Conservation (phyloP, 2,797 vertebrate species). For the Ptychobarbus kaznakovi region DNA sequence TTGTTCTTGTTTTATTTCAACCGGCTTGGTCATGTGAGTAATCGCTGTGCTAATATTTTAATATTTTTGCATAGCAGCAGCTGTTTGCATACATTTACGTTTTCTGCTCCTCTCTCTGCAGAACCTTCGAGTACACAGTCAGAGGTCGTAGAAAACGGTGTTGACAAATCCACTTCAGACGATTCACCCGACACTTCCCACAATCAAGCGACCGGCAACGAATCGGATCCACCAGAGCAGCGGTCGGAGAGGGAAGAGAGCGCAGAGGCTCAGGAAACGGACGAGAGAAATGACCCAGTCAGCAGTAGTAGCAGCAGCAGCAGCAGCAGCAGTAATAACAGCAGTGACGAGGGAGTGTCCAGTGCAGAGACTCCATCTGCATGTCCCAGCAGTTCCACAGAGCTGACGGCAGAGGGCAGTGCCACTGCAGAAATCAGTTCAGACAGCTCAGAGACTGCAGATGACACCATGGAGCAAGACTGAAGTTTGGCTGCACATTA, state of each 20-base stretch:
- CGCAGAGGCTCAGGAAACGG: conserved; percentile 23
- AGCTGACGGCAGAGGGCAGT: conserved; percentile 80
- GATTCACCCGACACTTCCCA: conserved; percentile 40
- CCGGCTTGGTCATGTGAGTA: background rate
- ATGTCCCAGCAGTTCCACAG: conserved; percentile 76
- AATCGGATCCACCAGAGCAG: conserved; percentile 28
- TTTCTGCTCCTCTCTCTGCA: conserved; percentile 41
- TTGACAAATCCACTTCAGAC: background rate
- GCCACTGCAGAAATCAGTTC: conserved; percentile 80
- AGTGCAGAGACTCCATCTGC: conserved; percentile 29
- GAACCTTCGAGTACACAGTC: conserved; percentile 63
- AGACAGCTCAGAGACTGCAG: conserved; percentile 80
- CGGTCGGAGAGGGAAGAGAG: conserved; percentile 5
- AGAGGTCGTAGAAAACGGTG: conserved; percentile 44
- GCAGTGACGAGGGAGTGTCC: conserved; percentile 46
- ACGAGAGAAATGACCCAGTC: conserved; percentile 55
- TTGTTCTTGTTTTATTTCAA: background rate
- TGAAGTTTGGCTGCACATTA: conserved; percentile 61
- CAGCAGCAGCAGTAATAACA: conserved; percentile 53
- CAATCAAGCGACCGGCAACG: conserved; percentile 1
- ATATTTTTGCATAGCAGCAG: conserved; percentile 17
- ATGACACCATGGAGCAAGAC: conserved; percentile 87
- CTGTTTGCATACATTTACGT: conserved; percentile 12
- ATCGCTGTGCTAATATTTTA: background rate
- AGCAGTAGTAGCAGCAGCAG: conserved; percentile 38